Evolutionary conservation across 2,888 invertebrate genomes (phyloP).

Genomic region (Lochmaea capreae): DNA sequence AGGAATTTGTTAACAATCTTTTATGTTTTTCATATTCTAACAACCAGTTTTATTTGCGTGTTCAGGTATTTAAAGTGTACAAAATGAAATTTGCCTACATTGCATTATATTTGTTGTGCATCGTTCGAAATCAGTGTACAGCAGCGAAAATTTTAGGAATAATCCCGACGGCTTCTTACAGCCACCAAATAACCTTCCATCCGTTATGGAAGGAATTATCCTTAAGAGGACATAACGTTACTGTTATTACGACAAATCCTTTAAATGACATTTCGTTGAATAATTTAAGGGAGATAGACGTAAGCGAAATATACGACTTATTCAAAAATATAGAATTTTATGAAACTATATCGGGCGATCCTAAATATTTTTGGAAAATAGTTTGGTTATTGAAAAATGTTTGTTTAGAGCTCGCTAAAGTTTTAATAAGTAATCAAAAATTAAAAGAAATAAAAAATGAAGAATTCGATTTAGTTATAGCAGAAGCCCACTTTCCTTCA

Average conservation of each 20-base stretch:
- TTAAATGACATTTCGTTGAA: conserved; percentile 59
- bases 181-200: conserved; percentile 67
- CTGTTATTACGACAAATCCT: conserved; percentile 65
- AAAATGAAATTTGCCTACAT: too few species aligned
- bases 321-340: conserved; percentile 39
- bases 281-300: conserved; percentile 64
- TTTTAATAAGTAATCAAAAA: conserved; percentile 8
- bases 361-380: conserved; percentile 20
- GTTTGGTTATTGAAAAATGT: conserved; percentile 9
- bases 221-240: conserved; percentile 66
- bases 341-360: conserved; percentile 29
- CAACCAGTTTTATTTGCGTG: too few species aligned
- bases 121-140: conserved; percentile 7
- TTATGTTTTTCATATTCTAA: too few species aligned
- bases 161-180: conserved; percentile 54
- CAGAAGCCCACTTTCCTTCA: conserved; percentile 54
- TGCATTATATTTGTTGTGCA: too few species aligned
- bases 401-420: conserved; percentile 10
- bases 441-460: conserved; percentile 46
- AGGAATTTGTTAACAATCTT: too few species aligned
- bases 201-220: conserved; percentile 65
- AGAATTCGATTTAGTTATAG: conserved; percentile 56
- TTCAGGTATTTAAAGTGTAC: too few species aligned
- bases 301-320: conserved; percentile 57
- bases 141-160: conserved; percentile 49